Percentiles rank a stretch among this genome's conserved stretches.
Evolutionary conservation across 2,888 invertebrate species (phyloP).

Genomic region (Cosmopolites sordidus): DNA sequence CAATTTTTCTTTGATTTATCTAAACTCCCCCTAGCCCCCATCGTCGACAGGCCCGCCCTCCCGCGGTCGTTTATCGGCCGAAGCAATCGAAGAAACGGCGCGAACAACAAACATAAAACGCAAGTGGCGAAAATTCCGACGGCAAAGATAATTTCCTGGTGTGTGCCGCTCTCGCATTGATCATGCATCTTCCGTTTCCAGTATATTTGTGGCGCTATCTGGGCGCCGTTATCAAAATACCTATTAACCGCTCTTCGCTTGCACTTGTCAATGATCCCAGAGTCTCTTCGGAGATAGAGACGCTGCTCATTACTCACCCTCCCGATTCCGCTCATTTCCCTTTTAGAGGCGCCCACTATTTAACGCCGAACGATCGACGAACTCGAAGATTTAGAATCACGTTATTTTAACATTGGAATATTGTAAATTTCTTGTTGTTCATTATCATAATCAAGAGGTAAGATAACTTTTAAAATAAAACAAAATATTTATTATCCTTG

Average conservation of each 20-base stretch:
- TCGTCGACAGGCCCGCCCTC: neutral
- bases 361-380: constrained; percentile 14
- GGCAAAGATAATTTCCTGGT: constrained; percentile 44
- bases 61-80: neutral
- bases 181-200: constrained; percentile 51
- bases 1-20: no score
- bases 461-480: no score
- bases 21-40: neutral
- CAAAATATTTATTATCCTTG: no score
- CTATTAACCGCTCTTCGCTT: constrained; percentile 40
- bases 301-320: constrained; percentile 50
- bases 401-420: no score
- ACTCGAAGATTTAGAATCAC: constrained; percentile 12
- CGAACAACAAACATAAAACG: constrained; percentile 35
- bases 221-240: constrained; percentile 46
- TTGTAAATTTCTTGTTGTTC: no score
- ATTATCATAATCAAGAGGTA: no score
- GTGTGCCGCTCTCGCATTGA: constrained; percentile 46
- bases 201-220: constrained; percentile 50
- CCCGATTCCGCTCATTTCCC: constrained; percentile 42
- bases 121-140: constrained; percentile 39
- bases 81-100: neutral
- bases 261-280: constrained; percentile 51
- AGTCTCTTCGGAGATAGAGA: constrained; percentile 42
- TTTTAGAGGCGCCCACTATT: constrained; percentile 30